Evolutionary conservation across 2,797 vertebrate genomes (phyloP), one percentile per base, ranked within the genome.

Genomic region (Ptychadena robeensis): DNA sequence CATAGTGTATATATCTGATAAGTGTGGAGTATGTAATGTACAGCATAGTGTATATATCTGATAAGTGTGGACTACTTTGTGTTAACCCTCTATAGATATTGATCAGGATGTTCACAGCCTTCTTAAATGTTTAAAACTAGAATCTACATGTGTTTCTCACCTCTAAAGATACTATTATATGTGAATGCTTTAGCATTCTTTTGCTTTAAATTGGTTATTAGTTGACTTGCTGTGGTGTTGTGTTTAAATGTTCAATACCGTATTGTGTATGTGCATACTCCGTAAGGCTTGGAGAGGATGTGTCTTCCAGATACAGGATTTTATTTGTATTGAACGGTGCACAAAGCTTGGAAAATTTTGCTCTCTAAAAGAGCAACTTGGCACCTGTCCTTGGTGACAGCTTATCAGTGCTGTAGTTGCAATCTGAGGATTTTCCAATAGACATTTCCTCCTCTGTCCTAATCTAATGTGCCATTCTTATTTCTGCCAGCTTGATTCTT

Each of bases 401-500:
- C 32, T 38, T 75, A 63, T 64, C 57, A 75, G 32, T 63, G 57
- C 73, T 64, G 34, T 63, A 63, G 57, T 57, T 38, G 12, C 57
- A 63, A 74, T 74, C 34, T 14, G 35, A 37, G 14, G 25, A 38
- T 75, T 75, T 64, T 75, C 48, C 57, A 75, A 75, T 63, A 75
- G 73, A 38, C n/a, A 73, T 73, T 59, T 61, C 27, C 57, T 63
- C 32, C n/a, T 64, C 9, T 74, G 9, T 63, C 10, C 25, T 63
- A 75, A 75, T 75, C 12, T 63, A 63, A 63, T 75, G 57, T 75
- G 35, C 73, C 57, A 75, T 75, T 74, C 48, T 74, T 64, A 75
- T 63, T 75, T 75, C 73, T 63, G 34, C 34, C 32, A 28, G 27
- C 9, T 25, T 27, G 35, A 14, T 38, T 35, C 34, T 75, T 75